Conservation (phyloP, 2,888 invertebrate genomes). For the Sycophila texana region DNA sequence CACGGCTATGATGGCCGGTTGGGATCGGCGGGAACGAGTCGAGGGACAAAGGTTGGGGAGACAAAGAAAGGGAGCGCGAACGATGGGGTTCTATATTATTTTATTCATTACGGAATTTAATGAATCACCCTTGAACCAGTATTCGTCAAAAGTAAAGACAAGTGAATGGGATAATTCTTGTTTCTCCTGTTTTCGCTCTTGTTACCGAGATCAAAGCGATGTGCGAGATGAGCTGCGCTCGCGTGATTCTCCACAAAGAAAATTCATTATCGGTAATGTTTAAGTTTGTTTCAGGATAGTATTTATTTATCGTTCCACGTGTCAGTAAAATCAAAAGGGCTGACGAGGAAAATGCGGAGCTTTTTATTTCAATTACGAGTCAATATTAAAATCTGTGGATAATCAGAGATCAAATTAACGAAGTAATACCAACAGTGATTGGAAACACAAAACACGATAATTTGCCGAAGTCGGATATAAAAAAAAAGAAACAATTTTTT, state of each 20-base stretch:
- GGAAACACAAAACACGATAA: not conserved
- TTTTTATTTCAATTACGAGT: conserved; percentile 2
- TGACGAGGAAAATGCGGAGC: not conserved
- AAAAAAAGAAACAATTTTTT: conserved; percentile 24
- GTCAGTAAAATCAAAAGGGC: not conserved
- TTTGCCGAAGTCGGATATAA: not conserved
- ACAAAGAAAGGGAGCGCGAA: conserved; percentile 13
- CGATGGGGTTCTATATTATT: conserved; percentile 52
- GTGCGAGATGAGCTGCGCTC: not conserved
- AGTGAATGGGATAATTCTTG: conserved; percentile 27
- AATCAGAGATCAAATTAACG: not conserved
- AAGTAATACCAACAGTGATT: not conserved
- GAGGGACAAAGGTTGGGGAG: conserved; percentile 17
- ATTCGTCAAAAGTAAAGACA: not conserved
- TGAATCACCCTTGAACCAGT: conserved; percentile 33
- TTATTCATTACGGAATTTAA: conserved; percentile 52
- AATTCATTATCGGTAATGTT: not conserved
- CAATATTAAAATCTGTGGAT: not conserved
- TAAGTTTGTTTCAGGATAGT: too few relatives aligned
- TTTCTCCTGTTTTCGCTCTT: conserved; percentile 23
- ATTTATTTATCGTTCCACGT: too few relatives aligned
- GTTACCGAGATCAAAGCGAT: conserved; percentile 28
- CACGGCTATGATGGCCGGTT: conserved; percentile 34
- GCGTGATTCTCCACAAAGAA: not conserved
- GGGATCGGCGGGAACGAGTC: not conserved